Base-by-base conservation (phyloP, 1,140 invertebrate species). In the Campoletis sonorensis region DNA sequence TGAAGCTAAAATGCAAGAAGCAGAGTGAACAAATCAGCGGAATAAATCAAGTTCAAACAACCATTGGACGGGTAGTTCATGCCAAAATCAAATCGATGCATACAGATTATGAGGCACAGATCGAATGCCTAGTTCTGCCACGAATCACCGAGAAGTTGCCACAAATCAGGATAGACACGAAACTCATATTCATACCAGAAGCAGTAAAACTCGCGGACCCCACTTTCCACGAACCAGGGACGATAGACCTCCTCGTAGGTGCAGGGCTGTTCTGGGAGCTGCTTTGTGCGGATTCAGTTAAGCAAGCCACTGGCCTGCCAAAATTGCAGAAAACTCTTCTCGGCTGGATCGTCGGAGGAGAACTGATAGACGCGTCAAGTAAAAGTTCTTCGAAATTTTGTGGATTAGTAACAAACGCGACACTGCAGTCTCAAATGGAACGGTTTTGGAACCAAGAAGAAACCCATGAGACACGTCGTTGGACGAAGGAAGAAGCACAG, bases 261-360 rank as follows among this genome's bases (percentile, higher is more conserved):
- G 79, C 79, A 1, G 79, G 79, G 30, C 67, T 80, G 21, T 80
- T 80, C 18, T 80, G 79, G 79, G 23, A 58, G 18, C 54, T 89
- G 40, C 30, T 89, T 16, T 82, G 72, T n/a, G 79, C 79, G 23
- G 84, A 87, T 33, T 83, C 86, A 81, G 83, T 85, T 40, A 75
- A 85, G 51, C 85, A 82, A 30, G 61, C 37, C 61, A 61, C 61
- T 8, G 80, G 81, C 45, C 64, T 84, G 18, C 84, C 84, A 1
- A 83, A 64, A 51, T 64, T 89, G 16, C 87, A 88, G 78, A 89
- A 84, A 11, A 88, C 85, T n/a, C 72, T 84, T 64, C 81, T 90
- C 16, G 88, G 86, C 16, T 90, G 87, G 87, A 82, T 87, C 51
- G 54, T 87, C 33, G 80, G 80, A 49, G 83, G 81, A n/a, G 71